Percentiles rank a stretch among this genome's conserved stretches.
phyloP scores from a whole-genome alignment of 1,140 invertebrate genomes.

The Bombus confusus region DNA sequence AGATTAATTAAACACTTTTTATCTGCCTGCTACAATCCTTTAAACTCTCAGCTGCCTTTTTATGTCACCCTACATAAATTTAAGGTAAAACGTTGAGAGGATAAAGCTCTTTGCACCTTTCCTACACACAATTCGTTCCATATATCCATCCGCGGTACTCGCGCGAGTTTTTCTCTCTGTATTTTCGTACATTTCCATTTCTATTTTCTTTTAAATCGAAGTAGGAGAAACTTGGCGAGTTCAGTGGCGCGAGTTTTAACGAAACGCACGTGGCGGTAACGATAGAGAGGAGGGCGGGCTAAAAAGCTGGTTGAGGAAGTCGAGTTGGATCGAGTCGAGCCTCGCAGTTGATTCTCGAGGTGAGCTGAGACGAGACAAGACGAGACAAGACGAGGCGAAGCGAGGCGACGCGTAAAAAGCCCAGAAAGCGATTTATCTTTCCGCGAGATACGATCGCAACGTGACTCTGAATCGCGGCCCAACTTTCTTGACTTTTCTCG shows the following conservation, averaged over 20 bases:
- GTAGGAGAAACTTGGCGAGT: conserved; percentile 31
- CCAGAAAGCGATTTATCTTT: conserved; percentile 65
- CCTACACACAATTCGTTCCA: not conserved
- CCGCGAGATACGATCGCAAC: conserved; percentile 57
- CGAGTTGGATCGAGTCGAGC: too few relatives aligned
- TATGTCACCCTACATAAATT: not conserved
- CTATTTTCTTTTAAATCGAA: conserved; percentile 37
- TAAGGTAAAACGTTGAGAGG: not conserved
- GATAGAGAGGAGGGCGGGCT: not conserved
- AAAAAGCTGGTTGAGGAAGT: not conserved
- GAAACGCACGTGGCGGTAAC: not conserved
- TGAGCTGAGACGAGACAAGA: not conserved
- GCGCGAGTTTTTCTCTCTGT: conserved; percentile 5
- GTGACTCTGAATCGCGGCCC: conserved; percentile 53
- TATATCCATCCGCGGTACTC: not conserved
- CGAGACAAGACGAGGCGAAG: conserved; percentile 5
- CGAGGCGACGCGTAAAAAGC: conserved; percentile 54
- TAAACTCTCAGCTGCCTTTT: not conserved
- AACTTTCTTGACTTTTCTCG: conserved; percentile 40
- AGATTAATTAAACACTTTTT: not conserved
- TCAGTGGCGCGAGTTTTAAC: conserved; percentile 12
- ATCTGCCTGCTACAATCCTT: not conserved
- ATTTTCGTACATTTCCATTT: conserved; percentile 51
- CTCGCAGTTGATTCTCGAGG: too few relatives aligned
- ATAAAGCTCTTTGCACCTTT: not conserved